Evolutionary conservation across 2,113 vertebrate genomes (phyloP).

Genomic region (Mastomys coucha): DNA sequence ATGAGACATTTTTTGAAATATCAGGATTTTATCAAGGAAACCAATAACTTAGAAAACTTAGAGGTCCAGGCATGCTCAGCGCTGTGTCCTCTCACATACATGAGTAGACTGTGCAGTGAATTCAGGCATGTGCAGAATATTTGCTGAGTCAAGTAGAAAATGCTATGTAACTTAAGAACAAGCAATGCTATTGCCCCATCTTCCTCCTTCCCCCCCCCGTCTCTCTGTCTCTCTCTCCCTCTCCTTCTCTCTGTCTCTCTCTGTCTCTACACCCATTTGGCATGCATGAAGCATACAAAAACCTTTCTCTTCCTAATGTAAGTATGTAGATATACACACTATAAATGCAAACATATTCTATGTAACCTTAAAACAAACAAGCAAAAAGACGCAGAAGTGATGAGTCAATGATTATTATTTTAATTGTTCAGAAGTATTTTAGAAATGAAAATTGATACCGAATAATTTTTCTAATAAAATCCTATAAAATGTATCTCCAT

Average conservation of each 20-base stretch:
- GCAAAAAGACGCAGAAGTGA: not conserved
- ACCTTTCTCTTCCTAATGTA: not conserved
- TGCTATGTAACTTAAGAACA: not conserved
- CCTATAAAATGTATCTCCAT: not conserved
- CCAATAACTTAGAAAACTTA: not conserved
- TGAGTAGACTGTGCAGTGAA: too few relatives aligned
- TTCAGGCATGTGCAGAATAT: not conserved
- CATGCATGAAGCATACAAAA: not conserved
- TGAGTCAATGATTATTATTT: conserved; percentile 58
- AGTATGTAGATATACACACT: not conserved
- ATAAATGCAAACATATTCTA: not conserved
- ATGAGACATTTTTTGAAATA: not conserved
- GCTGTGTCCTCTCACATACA: not conserved
- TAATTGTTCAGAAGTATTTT: conserved; percentile 44
- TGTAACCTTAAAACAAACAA: not conserved
- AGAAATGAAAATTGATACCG: conserved; percentile 57
- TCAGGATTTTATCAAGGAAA: not conserved
- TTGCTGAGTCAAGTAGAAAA: not conserved
- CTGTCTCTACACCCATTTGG: fast-evolving
- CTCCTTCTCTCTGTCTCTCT: too few relatives aligned
- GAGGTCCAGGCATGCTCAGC: not conserved
- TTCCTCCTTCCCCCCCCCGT: not conserved
- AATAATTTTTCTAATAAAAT: conserved; percentile 39
- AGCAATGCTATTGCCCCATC: not conserved
- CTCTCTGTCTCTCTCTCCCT: too few relatives aligned